Evolutionary conservation across 1,140 invertebrate species (phyloP).

Genomic region (Belonocnema kinseyi): DNA sequence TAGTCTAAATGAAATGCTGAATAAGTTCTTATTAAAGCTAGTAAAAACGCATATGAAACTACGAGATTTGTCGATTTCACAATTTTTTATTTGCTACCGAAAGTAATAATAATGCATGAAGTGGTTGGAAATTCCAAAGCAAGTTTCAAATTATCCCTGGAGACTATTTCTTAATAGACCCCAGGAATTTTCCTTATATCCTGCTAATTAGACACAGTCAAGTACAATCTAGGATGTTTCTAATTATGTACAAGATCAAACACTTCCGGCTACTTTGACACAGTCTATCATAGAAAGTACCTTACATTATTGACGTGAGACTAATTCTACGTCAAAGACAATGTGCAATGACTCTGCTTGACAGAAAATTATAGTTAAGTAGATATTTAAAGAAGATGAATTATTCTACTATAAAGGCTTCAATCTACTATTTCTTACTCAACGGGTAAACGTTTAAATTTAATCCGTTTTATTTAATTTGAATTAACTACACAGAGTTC

Average conservation of each 20-base stretch:
- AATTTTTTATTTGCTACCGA: constrained; percentile 14
- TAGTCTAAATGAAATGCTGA: no score
- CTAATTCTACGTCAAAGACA: constrained; percentile 10
- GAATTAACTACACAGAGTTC: no score
- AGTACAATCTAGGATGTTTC: constrained; percentile 3
- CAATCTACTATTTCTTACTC: no score
- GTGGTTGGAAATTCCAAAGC: neutral
- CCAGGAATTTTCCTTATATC: constrained; percentile 6
- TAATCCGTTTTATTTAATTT: no score
- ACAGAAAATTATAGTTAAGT: neutral
- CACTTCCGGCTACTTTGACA: neutral
- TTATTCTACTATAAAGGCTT: neutral
- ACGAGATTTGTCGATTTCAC: constrained; percentile 9
- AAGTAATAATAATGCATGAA: neutral
- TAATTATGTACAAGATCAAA: constrained; percentile 23
- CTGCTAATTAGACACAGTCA: neutral
- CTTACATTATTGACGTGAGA: neutral
- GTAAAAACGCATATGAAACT: neutral
- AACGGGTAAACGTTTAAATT: no score
- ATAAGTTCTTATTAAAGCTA: no score
- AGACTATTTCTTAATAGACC: constrained; percentile 4
- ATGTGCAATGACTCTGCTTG: neutral
- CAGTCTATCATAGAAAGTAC: neutral
- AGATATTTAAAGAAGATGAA: neutral
- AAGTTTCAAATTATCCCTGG: neutral